These are phyloP conservation scores for Rhodinocichla rosea DNA, from an alignment of 2,113 vertebrate genomes.

Conservation along the genomic window DNA sequence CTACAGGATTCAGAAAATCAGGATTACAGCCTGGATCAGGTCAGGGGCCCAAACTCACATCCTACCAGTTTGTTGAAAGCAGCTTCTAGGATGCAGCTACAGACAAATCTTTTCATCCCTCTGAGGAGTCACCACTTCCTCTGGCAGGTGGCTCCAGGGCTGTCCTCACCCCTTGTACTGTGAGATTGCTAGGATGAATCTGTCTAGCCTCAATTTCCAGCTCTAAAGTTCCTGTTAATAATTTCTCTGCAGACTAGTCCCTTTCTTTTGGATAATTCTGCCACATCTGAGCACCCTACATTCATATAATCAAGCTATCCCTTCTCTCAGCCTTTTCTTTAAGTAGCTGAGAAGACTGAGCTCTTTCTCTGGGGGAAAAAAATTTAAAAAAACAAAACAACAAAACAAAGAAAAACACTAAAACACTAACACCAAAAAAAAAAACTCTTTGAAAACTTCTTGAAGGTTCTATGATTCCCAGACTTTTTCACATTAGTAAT, in stretches of 20 bases:
- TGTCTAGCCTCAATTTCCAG: not conserved
- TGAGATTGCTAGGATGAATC: not conserved
- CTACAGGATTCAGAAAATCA: not conserved
- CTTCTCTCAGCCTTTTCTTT: not conserved
- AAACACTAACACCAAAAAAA: not conserved
- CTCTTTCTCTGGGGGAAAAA: not conserved
- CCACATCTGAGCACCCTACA: not conserved
- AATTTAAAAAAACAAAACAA: no score
- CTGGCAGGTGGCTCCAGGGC: not conserved
- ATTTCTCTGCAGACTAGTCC: not conserved
- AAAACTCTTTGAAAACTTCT: not conserved
- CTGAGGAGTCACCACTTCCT: not conserved
- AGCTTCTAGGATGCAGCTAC: not conserved
- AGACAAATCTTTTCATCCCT: not conserved
- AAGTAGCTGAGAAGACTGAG: not conserved
- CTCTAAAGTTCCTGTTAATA: not conserved
- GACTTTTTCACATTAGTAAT: not conserved
- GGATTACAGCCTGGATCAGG: not conserved
- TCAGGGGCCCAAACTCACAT: rapidly evolving
- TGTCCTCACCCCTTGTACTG: not conserved
- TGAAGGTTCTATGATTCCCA: not conserved
- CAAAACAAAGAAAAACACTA: no score
- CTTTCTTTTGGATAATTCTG: not conserved
- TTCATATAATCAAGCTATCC: not conserved
- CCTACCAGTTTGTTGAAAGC: not conserved